A percentile compares a stretch with the other conserved stretches of the same genome.
Conservation (phyloP, 2,113 vertebrate genomes). For the Axis porcinus region DNA sequence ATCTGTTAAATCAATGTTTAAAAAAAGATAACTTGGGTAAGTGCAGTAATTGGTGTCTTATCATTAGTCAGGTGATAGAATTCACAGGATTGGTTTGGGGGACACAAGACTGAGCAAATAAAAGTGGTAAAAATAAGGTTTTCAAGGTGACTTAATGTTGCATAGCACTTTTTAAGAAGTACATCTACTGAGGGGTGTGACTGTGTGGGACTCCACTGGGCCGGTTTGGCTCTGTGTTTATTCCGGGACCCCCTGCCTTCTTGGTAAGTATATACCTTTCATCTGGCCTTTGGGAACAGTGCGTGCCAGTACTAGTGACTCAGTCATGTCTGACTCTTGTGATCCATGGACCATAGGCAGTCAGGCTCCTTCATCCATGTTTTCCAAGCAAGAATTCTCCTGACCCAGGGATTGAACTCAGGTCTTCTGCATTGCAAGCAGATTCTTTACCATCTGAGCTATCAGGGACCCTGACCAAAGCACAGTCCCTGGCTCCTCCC, state of each 20-base stretch:
- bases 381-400: background rate
- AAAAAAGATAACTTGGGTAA: background rate
- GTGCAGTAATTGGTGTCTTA: background rate
- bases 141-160: background rate
- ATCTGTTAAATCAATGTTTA: background rate
- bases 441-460: background rate
- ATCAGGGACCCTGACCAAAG: background rate
- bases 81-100: background rate
- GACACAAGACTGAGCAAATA: background rate
- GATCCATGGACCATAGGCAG: fast-evolving
- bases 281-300: background rate
- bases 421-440: background rate
- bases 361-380: background rate
- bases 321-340: background rate
- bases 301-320: fast-evolving
- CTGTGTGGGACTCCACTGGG: too few species aligned
- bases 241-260: background rate
- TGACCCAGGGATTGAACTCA: background rate
- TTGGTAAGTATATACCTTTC: background rate
- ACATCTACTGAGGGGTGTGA: background rate
- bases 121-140: background rate
- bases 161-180: background rate
- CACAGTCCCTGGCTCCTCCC: background rate
- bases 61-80: background rate
- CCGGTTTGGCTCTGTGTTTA: background rate